These are phyloP conservation scores for Takifugu bimaculatus DNA, from an alignment of 2,113 vertebrate genomes.

Conservation along the genomic window DNA sequence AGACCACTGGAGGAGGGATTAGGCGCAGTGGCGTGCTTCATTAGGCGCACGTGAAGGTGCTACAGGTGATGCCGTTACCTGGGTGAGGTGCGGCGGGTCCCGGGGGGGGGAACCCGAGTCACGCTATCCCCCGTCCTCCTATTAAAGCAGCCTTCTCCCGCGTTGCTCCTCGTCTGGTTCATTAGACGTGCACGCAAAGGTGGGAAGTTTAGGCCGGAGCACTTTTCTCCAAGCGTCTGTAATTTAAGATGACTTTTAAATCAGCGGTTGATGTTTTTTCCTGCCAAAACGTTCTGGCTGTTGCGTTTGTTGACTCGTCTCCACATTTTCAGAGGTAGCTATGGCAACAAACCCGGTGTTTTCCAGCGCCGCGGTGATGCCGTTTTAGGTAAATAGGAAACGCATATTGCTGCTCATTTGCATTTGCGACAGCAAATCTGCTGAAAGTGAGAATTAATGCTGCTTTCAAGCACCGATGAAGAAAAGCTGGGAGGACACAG, in stretches of 20 bases:
- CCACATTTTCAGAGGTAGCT: too few species aligned
- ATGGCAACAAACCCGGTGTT: too few species aligned
- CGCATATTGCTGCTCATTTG: too few species aligned
- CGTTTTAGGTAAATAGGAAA: too few species aligned
- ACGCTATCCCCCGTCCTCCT: constrained; percentile 66
- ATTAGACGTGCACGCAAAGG: constrained; percentile 39
- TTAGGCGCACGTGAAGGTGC: constrained; percentile 39
- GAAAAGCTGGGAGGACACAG: constrained; percentile 45
- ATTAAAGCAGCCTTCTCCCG: constrained; percentile 63
- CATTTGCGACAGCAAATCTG: constrained; percentile 2
- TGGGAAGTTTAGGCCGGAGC: constrained; percentile 18
- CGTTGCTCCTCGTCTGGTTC: constrained; percentile 54
- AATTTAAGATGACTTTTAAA: too few species aligned
- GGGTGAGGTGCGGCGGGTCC: constrained; percentile 45
- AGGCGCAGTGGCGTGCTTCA: constrained; percentile 43
- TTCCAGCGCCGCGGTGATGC: too few species aligned
- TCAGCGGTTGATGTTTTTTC: too few species aligned
- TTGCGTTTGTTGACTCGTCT: too few species aligned
- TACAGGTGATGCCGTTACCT: constrained; percentile 56
- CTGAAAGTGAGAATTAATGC: constrained; percentile 20
- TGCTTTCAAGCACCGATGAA: constrained; percentile 42
- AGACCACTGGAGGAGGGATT: constrained; percentile 14
- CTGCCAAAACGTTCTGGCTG: too few species aligned
- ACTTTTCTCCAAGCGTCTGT: constrained; percentile 1
- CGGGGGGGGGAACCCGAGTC: constrained; percentile 47